A percentile compares a stretch with the other conserved stretches of the same genome.
Conservation (phyloP, 1,140 invertebrate species). For the Bicyclus anynana region DNA sequence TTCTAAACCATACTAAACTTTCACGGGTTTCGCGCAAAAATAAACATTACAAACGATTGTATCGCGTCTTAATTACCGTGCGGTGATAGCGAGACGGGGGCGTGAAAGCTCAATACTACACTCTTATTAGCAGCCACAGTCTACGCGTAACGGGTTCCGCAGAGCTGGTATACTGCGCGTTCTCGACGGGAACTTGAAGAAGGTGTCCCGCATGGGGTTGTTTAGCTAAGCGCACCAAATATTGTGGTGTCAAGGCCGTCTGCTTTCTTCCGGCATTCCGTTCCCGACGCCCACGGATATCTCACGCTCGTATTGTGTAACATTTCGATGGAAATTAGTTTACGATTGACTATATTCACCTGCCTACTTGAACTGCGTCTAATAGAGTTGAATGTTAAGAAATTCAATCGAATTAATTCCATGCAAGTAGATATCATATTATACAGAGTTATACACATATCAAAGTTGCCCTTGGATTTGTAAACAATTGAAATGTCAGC, state of each 20-base stretch:
- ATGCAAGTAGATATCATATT: no score
- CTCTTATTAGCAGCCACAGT: constrained; percentile 49
- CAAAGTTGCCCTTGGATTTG: neutral
- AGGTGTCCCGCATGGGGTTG: constrained; percentile 37
- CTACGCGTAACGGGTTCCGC: constrained; percentile 21
- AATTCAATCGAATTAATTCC: neutral
- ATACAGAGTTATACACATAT: neutral
- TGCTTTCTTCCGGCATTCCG: constrained; percentile 73
- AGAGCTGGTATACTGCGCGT: constrained; percentile 34
- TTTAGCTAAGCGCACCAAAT: constrained; percentile 65
- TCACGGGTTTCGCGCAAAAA: constrained; percentile 28
- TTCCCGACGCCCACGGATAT: constrained; percentile 72
- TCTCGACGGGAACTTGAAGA: constrained; percentile 21
- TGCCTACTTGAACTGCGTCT: constrained; percentile 22
- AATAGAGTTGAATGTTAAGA: neutral
- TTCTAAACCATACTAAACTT: constrained; percentile 29
- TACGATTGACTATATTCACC: constrained; percentile 56
- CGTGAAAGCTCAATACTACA: constrained; percentile 65
- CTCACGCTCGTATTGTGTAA: constrained; percentile 70
- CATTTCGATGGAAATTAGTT: constrained; percentile 53
- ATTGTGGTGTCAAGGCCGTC: constrained; percentile 72
- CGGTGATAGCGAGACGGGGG: constrained; percentile 45
- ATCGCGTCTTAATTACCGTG: constrained; percentile 57
- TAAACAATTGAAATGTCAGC: constrained; percentile 12
- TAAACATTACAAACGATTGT: constrained; percentile 22